Evolutionary conservation across 2,888 invertebrate genomes (phyloP), one percentile per base, ranked within the genome.

Genomic region (Macrostomum cliftonense): DNA sequence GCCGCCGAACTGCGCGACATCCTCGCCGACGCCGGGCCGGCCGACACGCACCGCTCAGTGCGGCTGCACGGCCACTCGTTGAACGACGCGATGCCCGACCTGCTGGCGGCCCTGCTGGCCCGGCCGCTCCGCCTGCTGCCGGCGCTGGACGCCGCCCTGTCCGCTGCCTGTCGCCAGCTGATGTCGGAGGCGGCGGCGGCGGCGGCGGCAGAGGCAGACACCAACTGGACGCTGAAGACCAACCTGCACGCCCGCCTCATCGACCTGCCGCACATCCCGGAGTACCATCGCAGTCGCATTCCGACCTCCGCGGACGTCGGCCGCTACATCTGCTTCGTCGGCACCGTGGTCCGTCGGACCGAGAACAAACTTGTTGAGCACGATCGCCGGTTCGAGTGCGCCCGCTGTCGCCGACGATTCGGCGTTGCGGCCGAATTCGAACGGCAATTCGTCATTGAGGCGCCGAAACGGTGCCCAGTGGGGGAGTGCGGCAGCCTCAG

Each of bases 341-440:
- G 66, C 2, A 83, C 83, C 46, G 79, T 84, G 38, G 80, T 84
- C 20, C 71, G 84, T 63, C 79, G 79, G 42, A 79, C 82, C 1
- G 76, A 78, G 56, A 74, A 80, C 9, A 81, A 80, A 67, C 77
- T 85, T 72, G 67, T 86, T 49, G 83, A 84, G 68, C 78, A 77
- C 63, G 77, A 79, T 61, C 77, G 79, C 57, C 77, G 78, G 46
- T 84, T 79, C 69, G 73, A 77, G 13, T 88, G 87, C 64, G 70
- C 74, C 36, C 83, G 82, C 68, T 88, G 87, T 67, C 79, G 80
- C 64, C 74, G 77, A 67, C 71, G 76, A 42, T 77, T 78, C 57
- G 66, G 71, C 43, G 71, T 80, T 5, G 74, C 79, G 68, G 73
- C 80, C 12, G 76, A 79, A 54, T 80, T 80, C 71, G 79, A 79